Conservation (phyloP, 2,797 vertebrate genomes). For the Jordanella pulchra region DNA sequence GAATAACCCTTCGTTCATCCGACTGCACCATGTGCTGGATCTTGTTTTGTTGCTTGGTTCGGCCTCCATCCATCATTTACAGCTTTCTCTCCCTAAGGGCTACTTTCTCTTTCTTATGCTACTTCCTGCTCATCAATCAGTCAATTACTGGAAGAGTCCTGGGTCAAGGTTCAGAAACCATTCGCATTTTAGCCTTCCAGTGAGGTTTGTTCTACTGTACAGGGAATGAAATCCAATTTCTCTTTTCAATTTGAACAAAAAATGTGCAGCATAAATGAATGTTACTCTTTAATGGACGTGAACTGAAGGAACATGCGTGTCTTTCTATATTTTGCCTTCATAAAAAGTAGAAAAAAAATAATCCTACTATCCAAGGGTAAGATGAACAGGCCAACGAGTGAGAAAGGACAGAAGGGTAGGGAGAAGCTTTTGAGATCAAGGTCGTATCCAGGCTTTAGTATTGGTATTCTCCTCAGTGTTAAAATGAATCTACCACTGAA, state of each 20-base stretch:
- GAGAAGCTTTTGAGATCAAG: conserved; percentile 73
- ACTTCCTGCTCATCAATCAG: conserved; percentile 72
- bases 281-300: conserved; percentile 18
- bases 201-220: conserved; percentile 29
- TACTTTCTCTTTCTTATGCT: conserved; percentile 35
- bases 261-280: conserved; percentile 21
- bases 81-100: conserved; percentile 40
- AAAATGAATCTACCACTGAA: conserved; percentile 81
- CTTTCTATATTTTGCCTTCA: conserved; percentile 39
- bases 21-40: conserved; percentile 5
- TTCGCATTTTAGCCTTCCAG: conserved; percentile 19
- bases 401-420: conserved; percentile 31
- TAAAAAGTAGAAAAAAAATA: conserved; percentile 36
- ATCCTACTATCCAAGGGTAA: conserved; percentile 26
- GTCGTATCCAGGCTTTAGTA: conserved; percentile 79
- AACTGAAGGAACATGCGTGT: conserved; percentile 42
- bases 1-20: conserved; percentile 25
- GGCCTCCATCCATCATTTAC: conserved; percentile 52
- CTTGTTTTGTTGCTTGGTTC: conserved; percentile 26
- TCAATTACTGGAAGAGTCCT: conserved; percentile 61
- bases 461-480: conserved; percentile 80
- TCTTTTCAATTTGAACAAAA: conserved; percentile 19
- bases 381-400: conserved; percentile 41
- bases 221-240: conserved; percentile 2
- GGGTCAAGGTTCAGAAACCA: conserved; percentile 52